Evolutionary conservation across 2,113 vertebrate genomes (phyloP), one percentile per base, ranked within the genome.

Genomic region (Castor canadensis): DNA sequence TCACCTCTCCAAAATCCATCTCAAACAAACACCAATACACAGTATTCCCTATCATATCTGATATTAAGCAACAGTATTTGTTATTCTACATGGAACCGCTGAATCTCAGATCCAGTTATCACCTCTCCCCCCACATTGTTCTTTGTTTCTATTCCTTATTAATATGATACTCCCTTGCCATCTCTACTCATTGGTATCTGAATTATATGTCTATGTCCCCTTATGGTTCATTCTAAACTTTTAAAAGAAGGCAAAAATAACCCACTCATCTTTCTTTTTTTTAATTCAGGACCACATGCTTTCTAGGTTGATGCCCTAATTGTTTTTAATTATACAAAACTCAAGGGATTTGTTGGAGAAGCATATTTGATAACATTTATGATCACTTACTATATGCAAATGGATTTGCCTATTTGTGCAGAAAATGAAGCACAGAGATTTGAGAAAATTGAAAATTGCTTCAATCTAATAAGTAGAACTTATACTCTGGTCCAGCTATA

Each of bases 401-500:
- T 86, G 32, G 0, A 43, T 58, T 66, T 84, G 24, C 9, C 1
- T 62, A 3, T 90, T 60, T 30, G 20, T 35, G 45, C 3, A 67
- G 58, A 89, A 95, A 93, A 72, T 40, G 16, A 84, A 26, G 54
- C 35, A 71, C 2, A 86, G 38, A 19, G 6, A 96, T 79, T 79
- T 90, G 20, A 95, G 30, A 11, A 83, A 60, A 38, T 9, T 88
- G 11, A 66, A 92, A 82, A 66, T 54, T 54, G 11, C 15, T 93
- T 85, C 85, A 93, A 86, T 79, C 11, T 67, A 90, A n/a, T 66
- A 91, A 80, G 30, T 73, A 84, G 17, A 88, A 93, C 79, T 82
- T 88, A 15, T 71, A 92, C 4, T 90, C 10, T 85, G 28, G 19
- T 67, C n/a, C 10, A 49, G 16, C 38, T 62, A 43, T 45, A 80